Evolutionary conservation across 2,797 vertebrate species (phyloP).

Genomic region (Delichon dasypus): DNA sequence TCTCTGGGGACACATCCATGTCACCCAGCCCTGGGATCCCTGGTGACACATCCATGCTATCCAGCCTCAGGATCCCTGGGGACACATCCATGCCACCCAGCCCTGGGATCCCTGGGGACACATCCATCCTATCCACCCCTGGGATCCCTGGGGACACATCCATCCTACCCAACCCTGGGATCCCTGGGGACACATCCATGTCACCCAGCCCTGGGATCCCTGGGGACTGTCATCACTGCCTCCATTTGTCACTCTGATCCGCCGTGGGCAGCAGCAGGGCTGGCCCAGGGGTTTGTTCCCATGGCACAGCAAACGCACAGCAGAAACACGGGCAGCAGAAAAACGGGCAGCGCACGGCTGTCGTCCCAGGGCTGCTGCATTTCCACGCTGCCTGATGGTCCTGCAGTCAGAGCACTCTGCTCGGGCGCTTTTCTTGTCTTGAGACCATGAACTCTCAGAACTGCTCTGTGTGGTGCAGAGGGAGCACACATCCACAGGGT

Average conservation of each 20-base stretch:
- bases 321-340: neutral
- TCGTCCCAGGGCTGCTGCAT: neutral
- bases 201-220: neutral
- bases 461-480: neutral
- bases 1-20: no score
- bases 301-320: accelerated
- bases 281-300: neutral
- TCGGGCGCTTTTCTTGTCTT: neutral
- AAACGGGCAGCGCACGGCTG: neutral
- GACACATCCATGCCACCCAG: no score
- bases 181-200: neutral
- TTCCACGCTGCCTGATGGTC: neutral
- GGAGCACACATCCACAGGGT: accelerated
- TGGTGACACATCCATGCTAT: no score
- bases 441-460: neutral
- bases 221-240: accelerated
- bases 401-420: neutral
- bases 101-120: neutral
- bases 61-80: no score
- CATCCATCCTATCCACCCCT: no score
- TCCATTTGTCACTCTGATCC: accelerated
- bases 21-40: no score
- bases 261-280: neutral
- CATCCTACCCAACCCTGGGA: no score
- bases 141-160: neutral